phyloP scores from a whole-genome alignment of 2,888 invertebrate species.

The Catocala nupta region DNA sequence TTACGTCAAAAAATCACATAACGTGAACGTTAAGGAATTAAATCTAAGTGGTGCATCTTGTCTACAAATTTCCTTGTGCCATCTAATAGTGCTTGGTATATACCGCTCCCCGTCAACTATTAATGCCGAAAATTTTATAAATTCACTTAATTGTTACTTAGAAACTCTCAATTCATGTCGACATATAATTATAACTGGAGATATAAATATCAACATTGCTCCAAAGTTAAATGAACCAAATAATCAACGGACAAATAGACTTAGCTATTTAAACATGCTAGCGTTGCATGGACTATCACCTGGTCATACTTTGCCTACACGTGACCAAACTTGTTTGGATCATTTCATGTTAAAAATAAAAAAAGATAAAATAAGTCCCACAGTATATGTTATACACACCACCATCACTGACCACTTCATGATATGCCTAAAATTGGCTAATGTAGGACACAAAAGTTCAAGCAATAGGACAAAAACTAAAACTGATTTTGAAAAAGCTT shows the following conservation, averaged over 20 bases:
- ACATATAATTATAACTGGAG: background rate
- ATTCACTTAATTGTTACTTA: background rate
- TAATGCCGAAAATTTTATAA: background rate
- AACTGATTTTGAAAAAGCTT: background rate
- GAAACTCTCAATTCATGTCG: background rate
- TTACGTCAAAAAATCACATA: too few relatives aligned
- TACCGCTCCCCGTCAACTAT: background rate
- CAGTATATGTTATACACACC: background rate
- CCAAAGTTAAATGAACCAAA: background rate
- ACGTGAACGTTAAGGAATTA: too few relatives aligned
- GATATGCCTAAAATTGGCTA: background rate
- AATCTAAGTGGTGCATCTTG: too few relatives aligned
- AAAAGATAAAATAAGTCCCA: background rate
- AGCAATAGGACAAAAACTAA: background rate
- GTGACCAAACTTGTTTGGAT: background rate
- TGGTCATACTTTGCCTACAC: background rate
- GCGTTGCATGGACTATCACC: background rate
- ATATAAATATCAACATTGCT: background rate
- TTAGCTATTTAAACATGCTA: conserved; percentile 1
- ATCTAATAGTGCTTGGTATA: background rate
- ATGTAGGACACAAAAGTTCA: background rate
- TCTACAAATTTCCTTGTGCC: too few relatives aligned
- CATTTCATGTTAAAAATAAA: background rate
- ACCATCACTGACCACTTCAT: background rate
- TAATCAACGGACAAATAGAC: background rate